Evolutionary conservation across 53 echinoderm and acorn worm genomes (phyloP).

Genomic region (Zoroaster sp.): DNA sequence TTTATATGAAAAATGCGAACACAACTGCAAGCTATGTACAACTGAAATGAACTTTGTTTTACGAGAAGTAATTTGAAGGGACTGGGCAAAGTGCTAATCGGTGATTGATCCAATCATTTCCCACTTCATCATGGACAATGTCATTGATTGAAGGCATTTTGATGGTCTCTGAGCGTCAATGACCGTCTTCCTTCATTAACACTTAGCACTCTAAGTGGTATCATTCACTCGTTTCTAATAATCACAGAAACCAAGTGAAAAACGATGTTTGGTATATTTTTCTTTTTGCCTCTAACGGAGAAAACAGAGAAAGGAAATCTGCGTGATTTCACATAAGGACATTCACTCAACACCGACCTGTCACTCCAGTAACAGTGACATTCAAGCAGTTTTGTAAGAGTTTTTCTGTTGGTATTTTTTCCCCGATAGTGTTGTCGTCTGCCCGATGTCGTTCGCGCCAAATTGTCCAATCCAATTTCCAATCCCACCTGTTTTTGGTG

Average conservation of each 20-base stretch:
- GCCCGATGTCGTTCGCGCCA: neutral
- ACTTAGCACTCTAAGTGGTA: constrained; percentile 25
- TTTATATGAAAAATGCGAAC: too few species aligned
- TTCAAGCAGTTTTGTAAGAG: neutral
- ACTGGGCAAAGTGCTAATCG: neutral
- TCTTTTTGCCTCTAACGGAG: neutral
- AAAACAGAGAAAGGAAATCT: neutral
- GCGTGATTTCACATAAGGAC: constrained; percentile 6
- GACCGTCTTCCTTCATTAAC: constrained; percentile 23
- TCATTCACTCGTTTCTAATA: constrained; percentile 1
- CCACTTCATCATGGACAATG: constrained; percentile 15
- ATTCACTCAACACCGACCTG: neutral
- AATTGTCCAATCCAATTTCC: constrained; percentile 22
- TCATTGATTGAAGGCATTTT: constrained; percentile 4
- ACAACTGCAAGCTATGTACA: too few species aligned
- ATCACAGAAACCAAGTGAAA: constrained; percentile 5
- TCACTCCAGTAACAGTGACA: neutral
- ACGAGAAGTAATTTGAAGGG: neutral
- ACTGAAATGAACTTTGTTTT: neutral
- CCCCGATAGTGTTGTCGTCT: neutral
- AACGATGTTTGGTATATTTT: neutral
- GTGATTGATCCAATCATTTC: constrained; percentile 11
- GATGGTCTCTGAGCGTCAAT: neutral
- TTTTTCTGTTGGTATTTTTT: neutral
- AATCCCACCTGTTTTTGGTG: neutral